These are phyloP conservation scores for Manis javanica DNA, from an alignment of 2,797 vertebrate genomes.

Conservation along the genomic window DNA sequence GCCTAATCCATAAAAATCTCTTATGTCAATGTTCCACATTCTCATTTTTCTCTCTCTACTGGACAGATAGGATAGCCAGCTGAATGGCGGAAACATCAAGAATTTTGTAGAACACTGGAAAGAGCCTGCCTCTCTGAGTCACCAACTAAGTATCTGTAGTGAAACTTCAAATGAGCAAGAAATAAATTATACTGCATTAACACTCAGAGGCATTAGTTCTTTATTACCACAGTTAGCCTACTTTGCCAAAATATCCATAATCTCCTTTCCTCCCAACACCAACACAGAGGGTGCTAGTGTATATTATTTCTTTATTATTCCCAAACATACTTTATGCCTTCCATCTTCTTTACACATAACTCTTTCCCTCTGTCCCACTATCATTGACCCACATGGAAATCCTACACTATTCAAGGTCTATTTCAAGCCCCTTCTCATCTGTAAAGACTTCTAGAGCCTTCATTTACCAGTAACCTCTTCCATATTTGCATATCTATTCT, in stretches of 20 bases:
- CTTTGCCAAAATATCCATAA: not conserved
- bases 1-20: not conserved
- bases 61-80: not conserved
- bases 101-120: not conserved
- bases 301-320: not conserved
- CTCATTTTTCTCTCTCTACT: not conserved
- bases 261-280: not conserved
- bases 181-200: not conserved
- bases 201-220: not conserved
- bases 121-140: not conserved
- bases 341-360: not conserved
- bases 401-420: not conserved
- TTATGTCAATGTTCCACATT: not conserved
- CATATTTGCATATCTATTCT: not conserved
- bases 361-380: not conserved
- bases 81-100: not conserved
- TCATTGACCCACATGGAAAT: not conserved
- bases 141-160: not conserved
- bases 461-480: not conserved
- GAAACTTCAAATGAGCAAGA: constrained; percentile 5
- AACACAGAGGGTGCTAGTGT: not conserved
- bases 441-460: not conserved
- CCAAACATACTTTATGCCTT: not conserved
- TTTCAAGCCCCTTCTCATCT: not conserved
- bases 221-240: not conserved